Conservation (phyloP, 2,113 vertebrate species). For the Haplochromis burtoni region DNA sequence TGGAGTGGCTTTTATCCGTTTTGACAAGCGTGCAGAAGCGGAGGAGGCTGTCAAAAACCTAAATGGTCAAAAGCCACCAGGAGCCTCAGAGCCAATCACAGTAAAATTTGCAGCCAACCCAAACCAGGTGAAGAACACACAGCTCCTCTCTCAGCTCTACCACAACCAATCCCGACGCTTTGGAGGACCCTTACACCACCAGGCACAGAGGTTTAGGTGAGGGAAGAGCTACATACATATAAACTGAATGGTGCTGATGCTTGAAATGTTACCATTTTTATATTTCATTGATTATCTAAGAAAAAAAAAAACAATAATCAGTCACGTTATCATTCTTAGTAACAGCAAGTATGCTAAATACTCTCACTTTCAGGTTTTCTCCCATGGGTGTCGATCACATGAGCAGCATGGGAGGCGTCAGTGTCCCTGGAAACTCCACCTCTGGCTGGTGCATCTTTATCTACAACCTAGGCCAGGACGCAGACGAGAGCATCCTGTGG, state of each 20-base stretch:
- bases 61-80: constrained; percentile 94
- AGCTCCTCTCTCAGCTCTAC: constrained; percentile 91
- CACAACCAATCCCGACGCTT: constrained; percentile 91
- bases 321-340: not conserved
- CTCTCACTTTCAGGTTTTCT: constrained; percentile 81
- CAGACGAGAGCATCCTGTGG: constrained; percentile 97
- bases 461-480: constrained; percentile 97
- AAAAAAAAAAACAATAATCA: not conserved
- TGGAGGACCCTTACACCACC: constrained; percentile 93
- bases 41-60: constrained; percentile 94
- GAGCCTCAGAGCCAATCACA: constrained; percentile 88
- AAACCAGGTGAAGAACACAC: constrained; percentile 95
- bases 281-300: not conserved
- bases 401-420: constrained; percentile 87
- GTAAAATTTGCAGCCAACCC: constrained; percentile 97
- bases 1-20: constrained; percentile 95
- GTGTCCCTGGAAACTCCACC: constrained; percentile 83
- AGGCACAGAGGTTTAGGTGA: constrained; percentile 96
- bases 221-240: not conserved
- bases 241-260: not conserved
- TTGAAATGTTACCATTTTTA: not conserved
- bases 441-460: constrained; percentile 99
- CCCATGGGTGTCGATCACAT: constrained; percentile 99
- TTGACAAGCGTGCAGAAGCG: constrained; percentile 92
- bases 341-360: not conserved